Evolutionary conservation across 2,113 vertebrate species (phyloP).

Genomic region (Astur gentilis): DNA sequence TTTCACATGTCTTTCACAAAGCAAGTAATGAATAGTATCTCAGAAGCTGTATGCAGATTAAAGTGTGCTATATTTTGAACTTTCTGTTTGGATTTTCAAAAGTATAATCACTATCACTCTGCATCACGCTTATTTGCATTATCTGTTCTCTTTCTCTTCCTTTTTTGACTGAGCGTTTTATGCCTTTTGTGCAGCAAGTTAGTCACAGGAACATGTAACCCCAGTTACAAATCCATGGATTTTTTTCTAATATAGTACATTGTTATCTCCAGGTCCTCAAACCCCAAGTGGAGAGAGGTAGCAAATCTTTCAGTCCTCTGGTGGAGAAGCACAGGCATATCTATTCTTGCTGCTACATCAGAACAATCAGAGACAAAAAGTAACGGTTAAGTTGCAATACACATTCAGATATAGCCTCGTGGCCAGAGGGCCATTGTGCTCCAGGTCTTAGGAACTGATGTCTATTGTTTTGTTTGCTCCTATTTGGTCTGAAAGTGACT

Average conservation of each 20-base stretch:
- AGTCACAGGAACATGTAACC: neutral
- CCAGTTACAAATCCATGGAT: neutral
- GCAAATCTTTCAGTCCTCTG: neutral
- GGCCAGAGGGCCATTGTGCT: neutral
- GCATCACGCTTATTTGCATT: neutral
- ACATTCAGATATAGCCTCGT: neutral
- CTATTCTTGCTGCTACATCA: neutral
- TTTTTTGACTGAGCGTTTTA: neutral
- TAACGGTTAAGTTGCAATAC: neutral
- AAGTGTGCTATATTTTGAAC: neutral
- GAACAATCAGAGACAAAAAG: neutral
- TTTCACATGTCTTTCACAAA: neutral
- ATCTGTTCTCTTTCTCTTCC: neutral
- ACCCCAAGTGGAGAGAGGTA: neutral
- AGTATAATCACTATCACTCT: neutral
- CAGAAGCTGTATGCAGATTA: conserved; percentile 18
- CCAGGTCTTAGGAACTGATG: neutral
- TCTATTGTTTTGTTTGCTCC: neutral
- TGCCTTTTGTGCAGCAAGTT: neutral
- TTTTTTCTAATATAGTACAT: neutral
- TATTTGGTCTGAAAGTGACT: neutral
- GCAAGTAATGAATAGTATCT: neutral
- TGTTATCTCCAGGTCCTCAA: neutral
- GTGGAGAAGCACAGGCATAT: neutral
- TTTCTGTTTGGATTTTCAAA: neutral